Evolutionary conservation across 1,140 invertebrate genomes (phyloP), one percentile per base, ranked within the genome.

Genomic region (Sarcophaga bullata): DNA sequence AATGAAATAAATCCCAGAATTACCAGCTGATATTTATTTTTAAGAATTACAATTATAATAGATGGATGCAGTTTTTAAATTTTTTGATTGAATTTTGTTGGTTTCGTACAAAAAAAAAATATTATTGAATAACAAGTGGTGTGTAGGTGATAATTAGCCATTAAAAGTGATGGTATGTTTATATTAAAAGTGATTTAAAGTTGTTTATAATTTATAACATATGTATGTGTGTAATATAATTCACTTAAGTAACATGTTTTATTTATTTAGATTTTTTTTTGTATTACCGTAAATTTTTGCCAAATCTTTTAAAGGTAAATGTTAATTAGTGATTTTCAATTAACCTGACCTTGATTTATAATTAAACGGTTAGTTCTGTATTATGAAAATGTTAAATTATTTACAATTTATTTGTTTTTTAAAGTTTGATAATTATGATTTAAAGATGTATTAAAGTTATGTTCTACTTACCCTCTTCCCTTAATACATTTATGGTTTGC

Each of bases 1-100:
- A 89, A 92, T 84, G 49, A 84, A 83, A 86, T 84, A 87, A 85
- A 90, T 88, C 95, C 96, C 96, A 97, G 96, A 96, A 97, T 97
- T 97, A 97, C 95, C 95, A 97, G 96, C 95, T 97, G 96, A 97
- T 97, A 97, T 97, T 97, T 95, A 93, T 94, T 92, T 92, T 93
- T 92, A 87, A 90, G 91, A 91, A 90, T 90, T 85, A 83, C 37
- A 52, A 47, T 10, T 47, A 52, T 50, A 46, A 37, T 78, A 47
- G 37, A 72, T 68, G 54, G 25, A 81, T 5, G 9, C n/a, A 52
- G 11, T 8, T 81, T 81, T 46, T 81, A 37, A n/a, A 3, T 62
- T 62, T n/a, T 81, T 68, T 7, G 7, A 47, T 37, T 7, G 3
- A 13, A n/a, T 58, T 58, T 58, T 58, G 15, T 58, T 58, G 54